These are phyloP conservation scores for Mythimna impura DNA, from an alignment of 2,888 invertebrate species.

Conservation along the genomic window DNA sequence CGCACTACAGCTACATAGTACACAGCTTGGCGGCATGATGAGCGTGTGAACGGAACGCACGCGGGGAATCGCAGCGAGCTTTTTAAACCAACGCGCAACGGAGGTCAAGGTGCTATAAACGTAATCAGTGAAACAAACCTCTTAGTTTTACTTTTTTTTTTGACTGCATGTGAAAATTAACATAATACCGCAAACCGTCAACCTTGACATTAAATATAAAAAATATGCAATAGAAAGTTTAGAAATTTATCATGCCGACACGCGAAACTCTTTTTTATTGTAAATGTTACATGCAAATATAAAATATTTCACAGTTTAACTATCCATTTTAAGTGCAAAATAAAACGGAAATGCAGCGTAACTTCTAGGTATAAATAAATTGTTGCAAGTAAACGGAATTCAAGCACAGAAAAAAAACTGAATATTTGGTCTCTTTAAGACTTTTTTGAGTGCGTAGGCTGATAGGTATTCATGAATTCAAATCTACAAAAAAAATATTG, in stretches of 20 bases:
- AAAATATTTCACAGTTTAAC: constrained; percentile 11
- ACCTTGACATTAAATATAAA: constrained; percentile 46
- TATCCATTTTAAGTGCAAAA: constrained; percentile 26
- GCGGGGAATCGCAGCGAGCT: constrained; percentile 31
- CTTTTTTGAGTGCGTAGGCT: not conserved
- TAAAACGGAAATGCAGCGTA: constrained; percentile 33
- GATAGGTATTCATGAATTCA: constrained; percentile 14
- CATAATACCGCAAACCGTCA: constrained; percentile 26
- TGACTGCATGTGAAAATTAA: constrained; percentile 18
- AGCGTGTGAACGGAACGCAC: constrained; percentile 59
- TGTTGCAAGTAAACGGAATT: constrained; percentile 2
- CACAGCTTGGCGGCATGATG: constrained; percentile 46
- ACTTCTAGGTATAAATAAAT: not conserved
- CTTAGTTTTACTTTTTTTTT: constrained; percentile 36
- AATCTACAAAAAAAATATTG: constrained; percentile 31
- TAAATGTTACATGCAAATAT: constrained; percentile 38
- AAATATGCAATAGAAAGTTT: constrained; percentile 42
- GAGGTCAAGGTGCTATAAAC: constrained; percentile 51
- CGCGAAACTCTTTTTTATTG: constrained; percentile 37
- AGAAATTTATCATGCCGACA: constrained; percentile 42
- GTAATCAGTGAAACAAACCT: constrained; percentile 37
- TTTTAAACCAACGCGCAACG: constrained; percentile 21
- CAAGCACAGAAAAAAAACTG: not conserved
- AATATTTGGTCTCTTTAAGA: constrained; percentile 7
- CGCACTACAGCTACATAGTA: constrained; percentile 40